A percentile compares a stretch with the other conserved stretches of the same genome.
Evolutionary conservation across 1,140 invertebrate genomes (phyloP).

Genomic region (Drosophila tropicalis): DNA sequence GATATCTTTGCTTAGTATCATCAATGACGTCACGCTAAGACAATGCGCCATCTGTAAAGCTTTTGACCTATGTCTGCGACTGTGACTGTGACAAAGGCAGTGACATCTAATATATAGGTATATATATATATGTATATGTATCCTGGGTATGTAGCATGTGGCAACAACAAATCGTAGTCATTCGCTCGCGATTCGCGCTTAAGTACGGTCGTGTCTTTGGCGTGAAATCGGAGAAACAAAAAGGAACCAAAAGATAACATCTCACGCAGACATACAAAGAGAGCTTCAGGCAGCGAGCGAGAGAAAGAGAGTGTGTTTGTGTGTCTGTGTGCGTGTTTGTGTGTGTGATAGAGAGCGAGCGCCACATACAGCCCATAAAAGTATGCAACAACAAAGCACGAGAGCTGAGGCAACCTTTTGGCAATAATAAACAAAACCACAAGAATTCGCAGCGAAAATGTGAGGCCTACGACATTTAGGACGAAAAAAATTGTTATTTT

Average conservation of each 20-base stretch:
- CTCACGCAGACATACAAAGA: conserved; percentile 19
- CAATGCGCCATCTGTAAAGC: too few species aligned
- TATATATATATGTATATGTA: not conserved
- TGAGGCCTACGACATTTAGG: conserved; percentile 1
- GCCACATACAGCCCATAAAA: conserved; percentile 34
- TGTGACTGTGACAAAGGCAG: too few species aligned
- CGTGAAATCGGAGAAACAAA: conserved; percentile 52
- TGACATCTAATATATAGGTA: too few species aligned
- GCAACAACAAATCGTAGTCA: conserved; percentile 25
- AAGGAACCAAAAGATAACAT: conserved; percentile 18
- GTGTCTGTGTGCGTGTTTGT: not conserved
- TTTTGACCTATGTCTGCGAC: too few species aligned
- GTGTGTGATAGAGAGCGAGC: conserved; percentile 3
- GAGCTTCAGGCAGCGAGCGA: not conserved
- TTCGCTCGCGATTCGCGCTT: conserved; percentile 73
- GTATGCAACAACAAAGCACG: conserved; percentile 44
- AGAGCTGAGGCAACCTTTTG: conserved; percentile 32
- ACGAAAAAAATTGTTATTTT: conserved; percentile 15
- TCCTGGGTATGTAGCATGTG: not conserved
- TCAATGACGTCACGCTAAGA: too few species aligned
- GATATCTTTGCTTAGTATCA: too few species aligned
- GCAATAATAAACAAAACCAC: conserved; percentile 36
- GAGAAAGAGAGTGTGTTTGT: not conserved
- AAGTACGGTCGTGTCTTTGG: conserved; percentile 65
- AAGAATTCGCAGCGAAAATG: conserved; percentile 20